These are phyloP conservation scores for Pseudochaenichthys georgianus DNA, from an alignment of 2,797 vertebrate genomes.

Conservation along the genomic window DNA sequence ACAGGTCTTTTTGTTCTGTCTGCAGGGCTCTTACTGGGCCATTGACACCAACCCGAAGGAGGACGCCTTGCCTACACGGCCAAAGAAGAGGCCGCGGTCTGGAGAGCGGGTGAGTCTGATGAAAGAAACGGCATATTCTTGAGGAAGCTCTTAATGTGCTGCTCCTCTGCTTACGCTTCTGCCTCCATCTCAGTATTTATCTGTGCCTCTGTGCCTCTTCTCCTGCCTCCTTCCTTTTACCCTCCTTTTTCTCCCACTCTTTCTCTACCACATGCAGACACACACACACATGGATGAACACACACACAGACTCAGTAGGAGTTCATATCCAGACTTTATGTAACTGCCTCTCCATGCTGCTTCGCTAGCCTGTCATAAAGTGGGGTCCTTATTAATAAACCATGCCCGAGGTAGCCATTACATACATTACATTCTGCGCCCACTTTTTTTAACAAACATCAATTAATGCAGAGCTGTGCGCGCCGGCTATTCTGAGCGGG, in stretches of 20 bases:
- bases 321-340: slow-evolving; percentile 71
- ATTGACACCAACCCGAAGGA: slow-evolving; percentile 96
- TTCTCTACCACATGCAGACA: slow-evolving; percentile 26
- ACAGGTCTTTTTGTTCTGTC: slow-evolving; percentile 49
- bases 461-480: slow-evolving; percentile 80
- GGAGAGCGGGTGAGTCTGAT: slow-evolving; percentile 89
- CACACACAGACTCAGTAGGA: slow-evolving; percentile 53
- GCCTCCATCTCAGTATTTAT: slow-evolving; percentile 29
- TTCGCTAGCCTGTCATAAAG: slow-evolving; percentile 70
- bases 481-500: slow-evolving; percentile 61
- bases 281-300: slow-evolving; percentile 13
- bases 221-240: slow-evolving; percentile 9
- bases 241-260: slow-evolving; percentile 6
- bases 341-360: slow-evolving; percentile 70
- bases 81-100: slow-evolving; percentile 95
- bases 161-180: slow-evolving; percentile 19
- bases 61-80: slow-evolving; percentile 91
- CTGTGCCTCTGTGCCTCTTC: slow-evolving; percentile 17
- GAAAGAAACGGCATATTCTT: slow-evolving; percentile 14
- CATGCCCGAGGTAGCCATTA: slow-evolving; percentile 80
- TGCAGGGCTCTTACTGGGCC: slow-evolving; percentile 94
- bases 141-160: slow-evolving; percentile 13
- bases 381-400: slow-evolving; percentile 83
- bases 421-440: slow-evolving; percentile 78
- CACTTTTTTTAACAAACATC: slow-evolving; percentile 79